Conservation (phyloP, 2,888 invertebrate species). For the Aporophyla nigra region DNA sequence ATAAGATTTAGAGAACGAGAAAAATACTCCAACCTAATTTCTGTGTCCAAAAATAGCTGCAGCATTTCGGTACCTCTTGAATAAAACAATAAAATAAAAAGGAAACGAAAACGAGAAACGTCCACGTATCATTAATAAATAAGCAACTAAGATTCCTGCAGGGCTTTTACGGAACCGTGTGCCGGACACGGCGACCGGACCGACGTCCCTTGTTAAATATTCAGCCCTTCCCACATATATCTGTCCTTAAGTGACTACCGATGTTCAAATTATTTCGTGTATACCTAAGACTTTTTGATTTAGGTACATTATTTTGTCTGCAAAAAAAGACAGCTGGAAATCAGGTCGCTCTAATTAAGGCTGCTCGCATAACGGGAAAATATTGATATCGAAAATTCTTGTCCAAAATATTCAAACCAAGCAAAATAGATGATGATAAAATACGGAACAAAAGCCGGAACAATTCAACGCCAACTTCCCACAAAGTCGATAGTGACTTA, state of each 20-base stretch:
- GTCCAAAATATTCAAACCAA: slow-evolving; percentile 7
- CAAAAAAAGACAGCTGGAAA: slow-evolving; percentile 39
- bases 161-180: slow-evolving; percentile 50
- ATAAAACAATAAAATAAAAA: slow-evolving; percentile 68
- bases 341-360: slow-evolving; percentile 40
- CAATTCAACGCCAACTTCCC: slow-evolving; percentile 24
- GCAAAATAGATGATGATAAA: slow-evolving; percentile 19
- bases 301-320: slow-evolving; percentile 39
- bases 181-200: slow-evolving; percentile 45
- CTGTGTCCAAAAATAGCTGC: slow-evolving; percentile 49
- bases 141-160: slow-evolving; percentile 62
- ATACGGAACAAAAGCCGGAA: slow-evolving; percentile 9
- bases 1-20: slow-evolving; percentile 15
- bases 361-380: slow-evolving; percentile 16
- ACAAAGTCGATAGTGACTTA: slow-evolving; percentile 27
- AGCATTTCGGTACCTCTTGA: slow-evolving; percentile 56
- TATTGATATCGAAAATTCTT: slow-evolving; percentile 26
- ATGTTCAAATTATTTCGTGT: slow-evolving; percentile 54
- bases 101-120: slow-evolving; percentile 58
- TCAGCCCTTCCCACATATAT: slow-evolving; percentile 63
- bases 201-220: slow-evolving; percentile 64
- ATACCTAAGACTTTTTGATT: slow-evolving; percentile 51
- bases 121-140: slow-evolving; percentile 67
- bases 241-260: slow-evolving; percentile 62
- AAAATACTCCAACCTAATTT: slow-evolving; percentile 55